Percentiles rank a stretch among this genome's conserved stretches.
Conservation (phyloP, 2,797 vertebrate species). For the Pseudochirops cupreus region DNA sequence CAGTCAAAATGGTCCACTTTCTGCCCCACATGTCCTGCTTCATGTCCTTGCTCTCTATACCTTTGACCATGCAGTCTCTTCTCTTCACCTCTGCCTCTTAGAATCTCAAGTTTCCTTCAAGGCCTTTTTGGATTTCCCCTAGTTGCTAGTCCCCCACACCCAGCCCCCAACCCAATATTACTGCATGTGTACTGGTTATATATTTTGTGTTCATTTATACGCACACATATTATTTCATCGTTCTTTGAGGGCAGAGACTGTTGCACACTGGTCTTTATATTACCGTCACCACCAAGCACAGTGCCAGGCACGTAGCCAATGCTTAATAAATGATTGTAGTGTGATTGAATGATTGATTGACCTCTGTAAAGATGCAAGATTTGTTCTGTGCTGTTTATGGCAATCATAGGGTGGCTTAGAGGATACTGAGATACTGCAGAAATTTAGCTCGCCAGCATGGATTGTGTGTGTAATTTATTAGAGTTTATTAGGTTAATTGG, state of each 20-base stretch:
- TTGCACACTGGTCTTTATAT: neutral
- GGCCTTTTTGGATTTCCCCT: neutral
- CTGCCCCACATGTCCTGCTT: neutral
- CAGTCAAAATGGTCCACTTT: neutral
- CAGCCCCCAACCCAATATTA: neutral
- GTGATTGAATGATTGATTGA: neutral
- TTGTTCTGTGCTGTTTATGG: neutral
- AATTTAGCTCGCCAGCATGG: neutral
- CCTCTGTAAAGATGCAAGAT: neutral
- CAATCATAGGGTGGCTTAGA: neutral
- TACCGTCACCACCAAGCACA: neutral
- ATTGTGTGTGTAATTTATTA: neutral
- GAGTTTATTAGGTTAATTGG: no score
- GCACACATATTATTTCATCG: neutral
- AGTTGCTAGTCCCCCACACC: neutral
- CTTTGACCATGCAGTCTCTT: neutral
- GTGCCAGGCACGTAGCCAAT: neutral
- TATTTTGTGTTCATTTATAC: neutral
- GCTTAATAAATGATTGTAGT: neutral
- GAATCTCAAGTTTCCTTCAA: neutral
- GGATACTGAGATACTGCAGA: neutral
- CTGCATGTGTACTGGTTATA: neutral
- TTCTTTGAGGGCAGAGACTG: neutral
- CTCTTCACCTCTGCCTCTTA: neutral
- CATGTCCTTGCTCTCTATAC: neutral